Evolutionary conservation across 1,140 invertebrate species (phyloP), one percentile per base, ranked within the genome.

Genomic region (Hesperophylax magnus): DNA sequence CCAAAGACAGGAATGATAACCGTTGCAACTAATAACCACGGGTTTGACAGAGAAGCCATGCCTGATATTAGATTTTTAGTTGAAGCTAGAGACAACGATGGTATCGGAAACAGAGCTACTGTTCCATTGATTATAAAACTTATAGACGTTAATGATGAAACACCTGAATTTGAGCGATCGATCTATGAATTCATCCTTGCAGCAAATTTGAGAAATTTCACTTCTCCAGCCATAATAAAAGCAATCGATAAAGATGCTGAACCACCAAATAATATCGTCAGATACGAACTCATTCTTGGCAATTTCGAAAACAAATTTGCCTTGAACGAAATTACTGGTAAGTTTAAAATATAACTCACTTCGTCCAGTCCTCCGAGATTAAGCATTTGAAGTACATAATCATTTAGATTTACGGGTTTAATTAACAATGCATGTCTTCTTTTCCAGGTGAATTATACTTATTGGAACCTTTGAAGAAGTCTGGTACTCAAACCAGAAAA

Each of bases 81-180:
- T 24, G 95, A 97, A 90, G 97, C 97, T 27, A 92, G 94, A 84
- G 97, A 98, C 87, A 95, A 95, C 86, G 93, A 95, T 84, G 96
- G 96, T 20, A 91, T 92, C 83, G 97, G 96, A 31, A 93, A 96
- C 84, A 92, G 91, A 78, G 93, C 94, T 18, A 92, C 91, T 52
- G 94, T 95, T 74, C 92, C 92, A 78, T 91, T 97, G 61, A 92
- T 94, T 76, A 92, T 97, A 81, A 93, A 93, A 87, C 88, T 97
- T 63, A 87, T 95, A 79, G 96, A 97, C 88, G 93, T 97, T 18
- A 98, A 98, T 87, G 97, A 98, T 86, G 94, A 98, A 87, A 91
- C 92, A 61, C 97, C 97, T 18, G 89, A 93, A 72, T 98, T 98
- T 85, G 93, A 96, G 78, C 94, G 94, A 85, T 89, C 92, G 9